Conservation (phyloP, 37 sponge, comb jelly and placozoan species). For the Trichoplax adhaerens region DNA sequence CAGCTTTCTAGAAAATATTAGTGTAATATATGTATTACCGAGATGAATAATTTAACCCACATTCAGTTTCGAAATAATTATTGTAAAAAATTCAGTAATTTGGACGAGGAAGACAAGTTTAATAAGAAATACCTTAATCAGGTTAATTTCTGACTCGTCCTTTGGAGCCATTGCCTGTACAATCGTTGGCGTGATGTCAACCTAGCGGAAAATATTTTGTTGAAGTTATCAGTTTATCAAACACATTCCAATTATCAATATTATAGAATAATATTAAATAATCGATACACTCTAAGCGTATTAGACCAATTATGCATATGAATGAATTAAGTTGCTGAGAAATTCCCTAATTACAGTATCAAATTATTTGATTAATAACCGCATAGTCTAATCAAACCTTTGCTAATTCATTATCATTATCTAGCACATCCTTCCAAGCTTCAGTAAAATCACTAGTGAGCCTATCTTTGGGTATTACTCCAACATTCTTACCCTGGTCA, state of each 20-base stretch:
- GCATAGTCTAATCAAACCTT: too few species aligned
- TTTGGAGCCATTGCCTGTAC: constrained; percentile 65
- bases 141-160: constrained; percentile 51
- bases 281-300: too few species aligned
- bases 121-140: constrained; percentile 31
- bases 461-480: constrained; percentile 55
- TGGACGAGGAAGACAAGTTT: background rate
- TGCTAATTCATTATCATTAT: background rate
- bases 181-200: constrained; percentile 63
- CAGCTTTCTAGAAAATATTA: constrained; percentile 34
- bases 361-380: too few species aligned
- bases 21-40: too few species aligned
- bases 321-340: too few species aligned
- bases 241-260: too few species aligned
- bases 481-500: constrained; percentile 45
- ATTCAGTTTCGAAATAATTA: constrained; percentile 2
- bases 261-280: too few species aligned
- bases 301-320: too few species aligned
- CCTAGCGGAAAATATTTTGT: constrained; percentile 5
- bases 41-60: background rate
- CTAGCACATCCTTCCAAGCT: constrained; percentile 33
- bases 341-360: too few species aligned
- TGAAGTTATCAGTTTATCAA: too few species aligned
- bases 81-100: constrained; percentile 1
- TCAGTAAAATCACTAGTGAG: constrained; percentile 45